Percentiles rank a stretch among this genome's conserved stretches.
phyloP scores from a whole-genome alignment of 2,113 vertebrate species.

The Parus major region DNA sequence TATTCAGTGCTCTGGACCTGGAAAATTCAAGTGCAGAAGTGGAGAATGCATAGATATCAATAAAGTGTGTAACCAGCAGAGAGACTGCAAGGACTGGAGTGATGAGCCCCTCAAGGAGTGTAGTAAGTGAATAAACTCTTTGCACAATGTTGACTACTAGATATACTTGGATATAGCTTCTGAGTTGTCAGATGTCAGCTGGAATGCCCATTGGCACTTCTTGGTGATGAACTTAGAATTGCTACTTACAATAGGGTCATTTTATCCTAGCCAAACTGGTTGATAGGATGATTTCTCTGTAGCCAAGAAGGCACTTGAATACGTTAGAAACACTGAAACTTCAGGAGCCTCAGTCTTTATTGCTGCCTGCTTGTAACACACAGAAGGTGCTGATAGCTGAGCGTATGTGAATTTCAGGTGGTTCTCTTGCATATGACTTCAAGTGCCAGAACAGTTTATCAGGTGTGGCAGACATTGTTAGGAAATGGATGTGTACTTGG shows the following conservation, averaged over 20 bases:
- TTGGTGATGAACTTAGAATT: background rate
- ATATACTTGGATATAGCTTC: background rate
- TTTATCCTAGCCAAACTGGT: background rate
- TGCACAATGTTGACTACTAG: background rate
- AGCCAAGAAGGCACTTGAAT: background rate
- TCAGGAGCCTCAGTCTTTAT: background rate
- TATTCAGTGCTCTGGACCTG: constrained; percentile 89
- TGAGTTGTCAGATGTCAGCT: background rate
- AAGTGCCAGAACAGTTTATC: background rate
- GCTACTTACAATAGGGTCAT: background rate
- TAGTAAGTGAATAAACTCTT: constrained; percentile 79
- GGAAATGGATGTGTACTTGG: background rate
- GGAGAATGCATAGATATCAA: constrained; percentile 93
- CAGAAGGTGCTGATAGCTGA: background rate
- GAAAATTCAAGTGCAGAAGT: constrained; percentile 94
- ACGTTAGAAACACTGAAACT: background rate
- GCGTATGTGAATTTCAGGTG: background rate
- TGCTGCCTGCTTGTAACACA: background rate
- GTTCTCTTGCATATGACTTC: background rate
- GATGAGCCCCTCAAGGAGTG: constrained; percentile 96
- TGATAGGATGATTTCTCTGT: background rate
- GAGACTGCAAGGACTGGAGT: constrained; percentile 97
- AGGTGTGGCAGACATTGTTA: background rate
- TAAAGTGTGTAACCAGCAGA: constrained; percentile 92
- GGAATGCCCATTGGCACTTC: background rate